These are phyloP conservation scores for Gallinago undulata DNA, from an alignment of 2,113 vertebrate genomes.

Conservation along the genomic window DNA sequence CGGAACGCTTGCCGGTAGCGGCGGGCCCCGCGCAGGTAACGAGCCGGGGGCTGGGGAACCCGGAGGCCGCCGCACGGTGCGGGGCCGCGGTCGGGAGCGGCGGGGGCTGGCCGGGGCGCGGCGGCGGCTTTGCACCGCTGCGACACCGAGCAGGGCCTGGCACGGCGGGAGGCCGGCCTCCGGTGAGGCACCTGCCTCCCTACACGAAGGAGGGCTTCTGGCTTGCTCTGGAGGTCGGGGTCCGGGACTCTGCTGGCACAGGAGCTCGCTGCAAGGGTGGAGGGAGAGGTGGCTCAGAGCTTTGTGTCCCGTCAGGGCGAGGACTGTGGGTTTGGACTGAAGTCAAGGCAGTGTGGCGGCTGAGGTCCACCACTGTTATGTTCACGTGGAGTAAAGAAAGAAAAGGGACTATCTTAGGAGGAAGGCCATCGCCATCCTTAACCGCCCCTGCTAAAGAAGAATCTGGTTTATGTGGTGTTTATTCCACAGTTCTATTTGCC, in stretches of 20 bases:
- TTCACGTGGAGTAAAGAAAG: not conserved
- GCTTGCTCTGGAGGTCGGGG: not conserved
- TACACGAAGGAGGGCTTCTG: not conserved
- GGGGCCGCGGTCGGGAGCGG: not conserved
- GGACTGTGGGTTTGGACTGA: not conserved
- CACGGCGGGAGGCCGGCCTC: not conserved
- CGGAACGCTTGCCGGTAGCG: not conserved
- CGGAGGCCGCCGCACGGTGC: not conserved
- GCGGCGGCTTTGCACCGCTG: not conserved
- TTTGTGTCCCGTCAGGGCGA: not conserved
- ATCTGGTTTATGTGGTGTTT: not conserved
- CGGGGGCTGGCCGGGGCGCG: not conserved
- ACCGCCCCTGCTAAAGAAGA: not conserved
- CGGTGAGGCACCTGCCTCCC: not conserved
- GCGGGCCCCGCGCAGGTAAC: not conserved
- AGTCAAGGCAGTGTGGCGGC: not conserved
- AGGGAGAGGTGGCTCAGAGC: not conserved
- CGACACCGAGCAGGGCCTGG: not conserved
- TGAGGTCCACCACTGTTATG: rapidly evolving
- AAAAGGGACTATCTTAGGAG: not conserved
- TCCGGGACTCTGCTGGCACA: not conserved
- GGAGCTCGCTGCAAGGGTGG: not conserved
- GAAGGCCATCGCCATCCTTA: not conserved
- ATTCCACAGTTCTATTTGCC: not conserved
- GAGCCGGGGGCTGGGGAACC: not conserved